Conservation (phyloP, 2,888 invertebrate species). For the Eulithis prunata region DNA sequence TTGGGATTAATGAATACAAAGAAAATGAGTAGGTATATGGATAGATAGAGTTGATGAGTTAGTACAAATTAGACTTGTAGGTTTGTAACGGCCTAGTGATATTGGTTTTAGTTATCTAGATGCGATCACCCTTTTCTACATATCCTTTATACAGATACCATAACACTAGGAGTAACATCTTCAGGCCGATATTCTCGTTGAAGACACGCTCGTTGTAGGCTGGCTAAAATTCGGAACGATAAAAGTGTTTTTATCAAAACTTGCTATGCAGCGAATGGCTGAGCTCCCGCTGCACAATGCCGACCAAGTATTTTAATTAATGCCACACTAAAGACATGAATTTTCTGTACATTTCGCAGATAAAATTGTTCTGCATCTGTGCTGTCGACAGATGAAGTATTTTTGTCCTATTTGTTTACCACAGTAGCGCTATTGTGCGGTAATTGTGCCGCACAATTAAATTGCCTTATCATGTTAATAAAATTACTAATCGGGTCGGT, state of each 20-base stretch:
- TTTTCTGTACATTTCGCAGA: constrained; percentile 66
- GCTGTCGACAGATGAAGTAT: constrained; percentile 44
- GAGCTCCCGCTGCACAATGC: constrained; percentile 56
- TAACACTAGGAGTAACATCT: too few relatives aligned
- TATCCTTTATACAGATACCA: too few relatives aligned
- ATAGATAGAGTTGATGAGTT: neutral
- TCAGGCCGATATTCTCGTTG: constrained; percentile 9
- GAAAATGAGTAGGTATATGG: too few relatives aligned
- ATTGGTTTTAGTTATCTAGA: too few relatives aligned
- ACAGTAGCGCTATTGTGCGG: neutral
- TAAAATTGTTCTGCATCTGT: constrained; percentile 56
- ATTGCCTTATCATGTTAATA: constrained; percentile 7
- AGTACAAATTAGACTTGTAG: neutral
- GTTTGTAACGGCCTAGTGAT: too few relatives aligned
- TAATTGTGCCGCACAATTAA: constrained; percentile 10
- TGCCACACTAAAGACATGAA: constrained; percentile 67
- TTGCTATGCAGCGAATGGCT: constrained; percentile 49
- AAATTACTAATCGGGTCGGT: too few relatives aligned
- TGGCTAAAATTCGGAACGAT: constrained; percentile 42
- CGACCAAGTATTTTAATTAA: constrained; percentile 75
- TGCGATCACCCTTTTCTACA: too few relatives aligned
- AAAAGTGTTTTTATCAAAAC: constrained; percentile 56
- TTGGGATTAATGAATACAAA: neutral
- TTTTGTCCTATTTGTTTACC: constrained; percentile 20
- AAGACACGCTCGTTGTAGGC: constrained; percentile 5